phyloP scores from a whole-genome alignment of 2,797 vertebrate genomes.

The Prionace glauca region DNA sequence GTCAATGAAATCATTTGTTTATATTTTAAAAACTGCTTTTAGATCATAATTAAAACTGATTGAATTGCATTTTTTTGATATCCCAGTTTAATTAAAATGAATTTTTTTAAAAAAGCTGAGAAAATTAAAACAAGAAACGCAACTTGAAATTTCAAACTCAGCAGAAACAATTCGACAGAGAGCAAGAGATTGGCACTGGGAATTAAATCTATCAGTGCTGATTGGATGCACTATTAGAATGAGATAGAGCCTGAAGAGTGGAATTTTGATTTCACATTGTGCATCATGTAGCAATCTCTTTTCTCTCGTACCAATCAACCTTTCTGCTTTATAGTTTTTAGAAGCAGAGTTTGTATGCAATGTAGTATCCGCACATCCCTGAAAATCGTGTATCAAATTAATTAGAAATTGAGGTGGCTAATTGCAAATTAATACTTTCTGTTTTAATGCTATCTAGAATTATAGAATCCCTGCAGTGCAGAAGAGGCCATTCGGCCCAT shows the following conservation, averaged over 20 bases:
- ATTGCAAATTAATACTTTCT: neutral
- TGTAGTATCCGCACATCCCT: neutral
- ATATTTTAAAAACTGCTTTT: neutral
- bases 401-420: neutral
- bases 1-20: neutral
- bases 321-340: neutral
- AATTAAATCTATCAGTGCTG: slow-evolving; percentile 14
- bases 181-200: neutral
- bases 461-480: too few relatives aligned
- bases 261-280: neutral
- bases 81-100: neutral
- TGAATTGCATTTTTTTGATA: neutral
- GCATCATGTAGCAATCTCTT: neutral
- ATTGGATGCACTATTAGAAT: neutral
- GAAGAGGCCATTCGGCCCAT: too few relatives aligned
- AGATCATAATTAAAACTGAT: neutral
- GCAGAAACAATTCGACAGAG: slow-evolving; percentile 1
- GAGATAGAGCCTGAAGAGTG: neutral
- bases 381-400: neutral
- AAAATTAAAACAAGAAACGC: neutral
- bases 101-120: neutral
- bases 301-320: neutral
- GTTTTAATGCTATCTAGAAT: neutral
- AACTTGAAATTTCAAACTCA: slow-evolving; percentile 5
- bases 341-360: neutral